Conservation (phyloP, 2,888 invertebrate species). For the Morpho achilles region DNA sequence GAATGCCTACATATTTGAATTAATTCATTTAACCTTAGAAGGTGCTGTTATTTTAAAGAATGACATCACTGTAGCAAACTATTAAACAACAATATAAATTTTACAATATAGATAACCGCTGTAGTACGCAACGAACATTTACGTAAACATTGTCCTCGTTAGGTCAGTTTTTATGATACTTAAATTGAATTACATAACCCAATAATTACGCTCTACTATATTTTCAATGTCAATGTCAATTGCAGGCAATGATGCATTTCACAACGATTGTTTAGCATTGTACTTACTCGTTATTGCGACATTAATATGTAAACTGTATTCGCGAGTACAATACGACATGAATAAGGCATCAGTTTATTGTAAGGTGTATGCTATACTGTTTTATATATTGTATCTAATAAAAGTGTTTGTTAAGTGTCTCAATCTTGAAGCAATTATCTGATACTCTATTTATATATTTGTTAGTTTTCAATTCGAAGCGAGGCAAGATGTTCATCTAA, state of each 20-base stretch:
- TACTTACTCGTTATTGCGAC: background rate
- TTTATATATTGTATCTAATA: no score
- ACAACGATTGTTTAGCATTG: background rate
- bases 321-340: background rate
- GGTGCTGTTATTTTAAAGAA: background rate
- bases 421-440: no score
- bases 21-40: no score
- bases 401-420: no score
- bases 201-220: conserved; percentile 8
- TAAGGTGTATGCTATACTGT: no score
- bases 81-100: background rate
- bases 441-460: no score
- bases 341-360: background rate
- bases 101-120: background rate
- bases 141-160: conserved; percentile 1
- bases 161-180: conserved; percentile 16
- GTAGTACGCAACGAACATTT: conserved; percentile 3
- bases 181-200: conserved; percentile 15
- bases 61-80: background rate
- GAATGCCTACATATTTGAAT: no score
- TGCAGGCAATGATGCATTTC: conserved; percentile 6
- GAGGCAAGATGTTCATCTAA: no score
- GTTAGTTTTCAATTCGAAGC: no score
- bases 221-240: conserved; percentile 22
- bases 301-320: conserved; percentile 1